Conservation (phyloP, 2,797 vertebrate species). For the Acropternis orthonyx region DNA sequence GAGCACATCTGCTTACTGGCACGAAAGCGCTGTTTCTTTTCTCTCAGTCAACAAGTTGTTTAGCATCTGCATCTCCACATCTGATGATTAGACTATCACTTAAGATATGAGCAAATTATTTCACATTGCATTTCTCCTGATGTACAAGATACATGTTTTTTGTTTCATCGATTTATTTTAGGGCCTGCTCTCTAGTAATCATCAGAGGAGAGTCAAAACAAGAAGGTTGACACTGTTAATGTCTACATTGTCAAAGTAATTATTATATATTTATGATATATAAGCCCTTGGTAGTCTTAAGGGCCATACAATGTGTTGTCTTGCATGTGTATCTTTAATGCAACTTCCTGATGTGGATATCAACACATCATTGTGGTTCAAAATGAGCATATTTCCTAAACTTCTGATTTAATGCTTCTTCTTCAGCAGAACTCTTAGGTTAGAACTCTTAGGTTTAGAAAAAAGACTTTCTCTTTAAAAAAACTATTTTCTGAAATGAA, state of each 20-base stretch:
- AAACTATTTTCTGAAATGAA: background rate
- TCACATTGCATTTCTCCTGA: constrained; percentile 29
- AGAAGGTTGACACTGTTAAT: constrained; percentile 52
- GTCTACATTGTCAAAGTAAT: background rate
- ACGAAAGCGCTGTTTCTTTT: constrained; percentile 75
- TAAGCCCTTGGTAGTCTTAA: background rate
- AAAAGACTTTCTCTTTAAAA: background rate
- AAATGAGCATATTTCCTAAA: background rate
- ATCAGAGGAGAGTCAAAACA: constrained; percentile 64
- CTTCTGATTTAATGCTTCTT: background rate
- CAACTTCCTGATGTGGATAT: background rate
- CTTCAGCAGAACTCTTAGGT: background rate
- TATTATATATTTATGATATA: background rate
- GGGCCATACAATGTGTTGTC: background rate
- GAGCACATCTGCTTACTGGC: constrained; percentile 78
- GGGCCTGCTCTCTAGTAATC: constrained; percentile 60
- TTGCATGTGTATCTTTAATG: background rate
- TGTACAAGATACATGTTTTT: constrained; percentile 40
- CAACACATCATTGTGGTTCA: background rate
- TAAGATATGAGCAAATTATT: constrained; percentile 72
- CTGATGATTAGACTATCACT: constrained; percentile 84
- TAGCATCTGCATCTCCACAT: constrained; percentile 81
- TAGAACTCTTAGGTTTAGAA: background rate
- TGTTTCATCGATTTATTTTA: constrained; percentile 73
- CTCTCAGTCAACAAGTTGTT: constrained; percentile 77